Conservation (phyloP, 2,888 invertebrate species). For the Oscheius sp. region DNA sequence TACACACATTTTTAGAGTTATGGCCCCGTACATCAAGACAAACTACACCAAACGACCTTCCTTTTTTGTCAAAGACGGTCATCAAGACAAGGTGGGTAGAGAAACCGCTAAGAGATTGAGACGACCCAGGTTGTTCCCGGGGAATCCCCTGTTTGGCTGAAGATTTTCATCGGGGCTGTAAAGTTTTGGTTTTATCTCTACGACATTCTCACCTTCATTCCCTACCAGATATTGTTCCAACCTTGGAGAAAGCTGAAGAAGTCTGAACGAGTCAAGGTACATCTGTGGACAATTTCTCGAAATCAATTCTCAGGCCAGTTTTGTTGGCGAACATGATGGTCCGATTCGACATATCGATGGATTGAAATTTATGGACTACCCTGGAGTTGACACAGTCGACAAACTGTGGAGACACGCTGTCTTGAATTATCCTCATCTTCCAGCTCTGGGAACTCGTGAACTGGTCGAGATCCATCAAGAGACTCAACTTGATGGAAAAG, state of each 20-base stretch:
- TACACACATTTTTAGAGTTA: too few relatives aligned
- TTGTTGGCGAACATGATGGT: slow-evolving; percentile 58
- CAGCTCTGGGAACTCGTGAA: slow-evolving; percentile 75
- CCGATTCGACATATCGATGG: slow-evolving; percentile 62
- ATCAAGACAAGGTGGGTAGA: too few relatives aligned
- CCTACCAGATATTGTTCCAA: slow-evolving; percentile 64
- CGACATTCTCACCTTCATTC: slow-evolving; percentile 64
- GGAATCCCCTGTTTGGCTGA: slow-evolving; percentile 62
- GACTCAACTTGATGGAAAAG: slow-evolving; percentile 89
- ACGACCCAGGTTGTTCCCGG: slow-evolving; percentile 55
- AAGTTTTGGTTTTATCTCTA: slow-evolving; percentile 64
- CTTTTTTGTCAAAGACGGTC: too few relatives aligned
- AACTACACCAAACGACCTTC: too few relatives aligned
- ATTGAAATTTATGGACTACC: slow-evolving; percentile 71
- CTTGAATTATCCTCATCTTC: slow-evolving; percentile 65
- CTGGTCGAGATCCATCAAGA: slow-evolving; percentile 87
- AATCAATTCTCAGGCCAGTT: slow-evolving; percentile 39
- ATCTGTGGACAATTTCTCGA: neutral
- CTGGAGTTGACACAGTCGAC: slow-evolving; percentile 74
- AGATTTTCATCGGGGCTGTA: slow-evolving; percentile 52
- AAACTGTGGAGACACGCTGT: slow-evolving; percentile 74
- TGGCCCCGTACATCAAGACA: too few relatives aligned
- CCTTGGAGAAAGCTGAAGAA: slow-evolving; percentile 64
- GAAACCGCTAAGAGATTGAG: too few relatives aligned
- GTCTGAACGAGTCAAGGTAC: slow-evolving; percentile 62